Evolutionary conservation across 2,888 invertebrate genomes (phyloP).

Genomic region (Pemphredon lugubris): DNA sequence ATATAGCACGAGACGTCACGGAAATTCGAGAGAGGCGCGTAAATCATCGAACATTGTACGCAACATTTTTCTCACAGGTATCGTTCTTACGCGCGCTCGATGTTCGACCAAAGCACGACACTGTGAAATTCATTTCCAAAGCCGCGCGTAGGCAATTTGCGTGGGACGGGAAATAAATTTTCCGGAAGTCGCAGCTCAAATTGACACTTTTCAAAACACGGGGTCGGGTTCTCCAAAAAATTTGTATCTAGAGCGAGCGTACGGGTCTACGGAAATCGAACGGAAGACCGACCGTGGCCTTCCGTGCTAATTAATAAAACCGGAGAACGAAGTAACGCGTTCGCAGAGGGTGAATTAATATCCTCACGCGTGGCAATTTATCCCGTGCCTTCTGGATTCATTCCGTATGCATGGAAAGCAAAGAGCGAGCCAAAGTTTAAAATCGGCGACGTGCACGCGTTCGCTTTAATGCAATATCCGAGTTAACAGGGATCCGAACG

Average conservation of each 20-base stretch:
- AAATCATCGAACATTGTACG: too few species aligned
- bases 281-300: not conserved
- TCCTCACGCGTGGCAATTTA: constrained; percentile 47
- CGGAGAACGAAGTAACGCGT: not conserved
- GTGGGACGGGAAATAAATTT: too few species aligned
- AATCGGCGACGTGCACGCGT: constrained; percentile 31
- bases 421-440: constrained; percentile 23
- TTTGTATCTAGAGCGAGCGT: too few species aligned
- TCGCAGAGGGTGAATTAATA: constrained; percentile 31
- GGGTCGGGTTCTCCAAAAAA: too few species aligned
- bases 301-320: constrained; percentile 36
- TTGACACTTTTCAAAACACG: too few species aligned
- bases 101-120: too few species aligned
- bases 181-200: too few species aligned
- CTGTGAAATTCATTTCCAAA: too few species aligned
- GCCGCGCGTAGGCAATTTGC: too few species aligned
- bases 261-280: constrained; percentile 7
- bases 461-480: constrained; percentile 44
- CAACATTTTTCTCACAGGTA: too few species aligned
- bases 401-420: constrained; percentile 47
- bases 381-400: constrained; percentile 40
- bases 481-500: constrained; percentile 40
- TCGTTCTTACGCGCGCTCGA: too few species aligned
- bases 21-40: constrained; percentile 23
- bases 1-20: constrained; percentile 21